Base-by-base conservation (phyloP, 64 coral and sea anemone genomes). In the Stichodactyla helianthus region DNA sequence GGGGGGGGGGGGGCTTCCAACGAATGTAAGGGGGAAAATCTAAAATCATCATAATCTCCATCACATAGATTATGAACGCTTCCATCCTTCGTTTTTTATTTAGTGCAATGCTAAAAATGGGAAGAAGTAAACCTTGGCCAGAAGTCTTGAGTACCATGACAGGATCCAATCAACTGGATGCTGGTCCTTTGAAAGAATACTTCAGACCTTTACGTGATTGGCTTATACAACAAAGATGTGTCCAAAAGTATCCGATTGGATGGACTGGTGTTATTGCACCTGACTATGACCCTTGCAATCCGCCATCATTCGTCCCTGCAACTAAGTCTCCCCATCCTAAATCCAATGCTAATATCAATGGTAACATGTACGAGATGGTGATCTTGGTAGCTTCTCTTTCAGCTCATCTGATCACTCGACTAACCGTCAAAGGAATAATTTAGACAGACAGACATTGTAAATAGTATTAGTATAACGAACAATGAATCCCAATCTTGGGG, bases 81-180 rank as follows among this genome's bases (percentile, higher is more conserved):
- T 58, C 13, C 18, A 80, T 51, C 77, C 16, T 80, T 26, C 51
- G 31, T 65, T 65, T 11, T 16, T 35, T 77, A 64, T 28, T 14
- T 82, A 98, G 95, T 52, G 89, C 79, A 10, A 98, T 94, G 92
- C 87, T 98, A 2, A 26, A 86, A 27, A 84, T 98, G 88, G 95
- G 95, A 5, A 89, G 79, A 82, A 94, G 95, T 56, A 98, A 94
- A 59, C 92, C 95, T 6, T 98, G 95, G 95, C 92, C 89, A 9
- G 20, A 87, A 5, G 90, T 92, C 51, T 52, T 98, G 50, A 82
- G 92, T 58, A 87, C 53, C 11, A 91, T 98, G 84, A 98, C 92
- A 27, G 85, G 93, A 26, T 84, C 78, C 50, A 77, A 77, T 23
- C 65, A 91, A 52, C 79, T 98, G 85, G 88, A 86, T 84, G 89